Conservation (phyloP, 2,113 vertebrate genomes). For the Takifugu bimaculatus region DNA sequence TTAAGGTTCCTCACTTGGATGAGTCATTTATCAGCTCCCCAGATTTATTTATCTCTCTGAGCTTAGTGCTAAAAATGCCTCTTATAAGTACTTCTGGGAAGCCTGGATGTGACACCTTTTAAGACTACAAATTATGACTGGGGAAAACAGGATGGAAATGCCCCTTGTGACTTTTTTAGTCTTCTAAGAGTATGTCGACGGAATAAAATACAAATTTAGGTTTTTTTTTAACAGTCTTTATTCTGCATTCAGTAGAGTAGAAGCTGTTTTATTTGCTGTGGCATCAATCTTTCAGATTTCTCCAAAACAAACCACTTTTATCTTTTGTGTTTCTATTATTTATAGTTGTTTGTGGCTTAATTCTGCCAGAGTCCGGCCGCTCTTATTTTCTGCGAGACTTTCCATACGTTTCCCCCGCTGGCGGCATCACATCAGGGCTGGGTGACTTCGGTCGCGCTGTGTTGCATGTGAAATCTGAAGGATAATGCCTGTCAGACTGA, state of each 20-base stretch:
- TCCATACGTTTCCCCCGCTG: too few species aligned
- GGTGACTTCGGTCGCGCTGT: constrained; percentile 1
- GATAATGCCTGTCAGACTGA: constrained; percentile 31
- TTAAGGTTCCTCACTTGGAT: constrained; percentile 10
- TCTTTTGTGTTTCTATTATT: too few species aligned
- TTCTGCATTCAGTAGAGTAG: constrained; percentile 6
- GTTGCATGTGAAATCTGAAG: constrained; percentile 26
- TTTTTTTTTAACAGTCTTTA: constrained; percentile 1
- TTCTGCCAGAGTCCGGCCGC: neutral
- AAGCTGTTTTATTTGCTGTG: constrained; percentile 18
- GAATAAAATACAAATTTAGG: constrained; percentile 4
- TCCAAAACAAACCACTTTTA: neutral
- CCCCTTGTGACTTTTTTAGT: constrained; percentile 1
- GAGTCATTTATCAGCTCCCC: constrained; percentile 37
- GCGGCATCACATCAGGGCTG: too few species aligned
- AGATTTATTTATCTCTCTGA: constrained; percentile 18
- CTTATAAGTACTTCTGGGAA: too few species aligned
- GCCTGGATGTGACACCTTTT: constrained; percentile 9
- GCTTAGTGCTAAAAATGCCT: too few species aligned
- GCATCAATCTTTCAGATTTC: constrained; percentile 5
- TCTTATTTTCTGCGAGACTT: too few species aligned
- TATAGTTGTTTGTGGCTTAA: neutral
- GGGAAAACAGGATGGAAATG: constrained; percentile 1
- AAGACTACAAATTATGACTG: constrained; percentile 17
- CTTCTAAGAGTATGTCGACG: neutral